These are phyloP conservation scores for Empis stercorea DNA, from an alignment of 2,888 invertebrate species.

Conservation along the genomic window DNA sequence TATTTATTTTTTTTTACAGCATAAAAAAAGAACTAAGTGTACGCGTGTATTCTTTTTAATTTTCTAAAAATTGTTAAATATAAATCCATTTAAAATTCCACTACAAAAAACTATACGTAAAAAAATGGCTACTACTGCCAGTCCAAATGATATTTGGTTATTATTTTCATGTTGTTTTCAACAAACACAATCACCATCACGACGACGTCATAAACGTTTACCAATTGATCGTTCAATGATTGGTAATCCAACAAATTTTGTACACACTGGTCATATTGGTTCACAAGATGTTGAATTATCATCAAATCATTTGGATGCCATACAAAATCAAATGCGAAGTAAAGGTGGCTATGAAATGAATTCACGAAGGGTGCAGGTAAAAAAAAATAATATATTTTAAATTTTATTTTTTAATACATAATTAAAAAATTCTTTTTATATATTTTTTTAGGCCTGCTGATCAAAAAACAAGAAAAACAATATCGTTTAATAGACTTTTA, in stretches of 20 bases:
- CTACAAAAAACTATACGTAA: neutral
- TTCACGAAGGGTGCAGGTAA: slow-evolving; percentile 35
- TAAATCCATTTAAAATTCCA: neutral
- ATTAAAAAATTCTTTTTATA: neutral
- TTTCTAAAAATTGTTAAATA: neutral
- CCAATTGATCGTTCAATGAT: slow-evolving; percentile 90
- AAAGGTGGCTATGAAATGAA: slow-evolving; percentile 84
- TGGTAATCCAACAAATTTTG: slow-evolving; percentile 88
- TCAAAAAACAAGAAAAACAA: neutral
- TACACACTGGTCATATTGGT: slow-evolving; percentile 81
- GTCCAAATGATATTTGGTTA: slow-evolving; percentile 73
- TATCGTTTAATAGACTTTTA: no score
- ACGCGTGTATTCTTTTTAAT: no score
- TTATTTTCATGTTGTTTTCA: slow-evolving; percentile 85
- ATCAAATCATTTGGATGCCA: slow-evolving; percentile 66
- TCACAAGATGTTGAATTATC: slow-evolving; percentile 81
- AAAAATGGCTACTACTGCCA: slow-evolving; percentile 49
- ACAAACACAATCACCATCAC: slow-evolving; percentile 62
- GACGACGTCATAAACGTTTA: slow-evolving; percentile 55
- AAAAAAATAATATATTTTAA: no score
- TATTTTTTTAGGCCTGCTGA: neutral
- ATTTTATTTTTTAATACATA: no score
- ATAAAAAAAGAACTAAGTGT: neutral
- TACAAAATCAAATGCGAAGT: slow-evolving; percentile 91
- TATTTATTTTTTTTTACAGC: neutral